Evolutionary conservation across 1,140 invertebrate genomes (phyloP).

Genomic region (Achatina immaculata): DNA sequence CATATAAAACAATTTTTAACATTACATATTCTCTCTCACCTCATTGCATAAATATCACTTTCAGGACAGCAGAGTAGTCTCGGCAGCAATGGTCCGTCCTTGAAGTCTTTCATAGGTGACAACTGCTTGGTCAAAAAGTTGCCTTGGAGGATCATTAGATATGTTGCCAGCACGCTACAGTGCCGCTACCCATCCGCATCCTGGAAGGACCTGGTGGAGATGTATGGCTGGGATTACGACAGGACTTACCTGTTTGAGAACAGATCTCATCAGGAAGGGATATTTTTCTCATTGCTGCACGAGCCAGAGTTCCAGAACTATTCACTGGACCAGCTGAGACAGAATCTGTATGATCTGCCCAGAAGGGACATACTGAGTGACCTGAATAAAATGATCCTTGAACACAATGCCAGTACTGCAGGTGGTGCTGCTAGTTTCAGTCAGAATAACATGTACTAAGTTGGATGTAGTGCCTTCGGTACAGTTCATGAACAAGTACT

Average conservation of each 20-base stretch:
- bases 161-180: not conserved
- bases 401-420: not conserved
- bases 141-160: not conserved
- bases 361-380: constrained; percentile 23
- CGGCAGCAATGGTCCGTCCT: not conserved
- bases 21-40: too few relatives aligned
- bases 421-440: too few relatives aligned
- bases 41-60: too few relatives aligned
- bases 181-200: not conserved
- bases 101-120: not conserved
- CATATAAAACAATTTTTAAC: too few relatives aligned
- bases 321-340: not conserved
- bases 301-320: constrained; percentile 27
- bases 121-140: not conserved
- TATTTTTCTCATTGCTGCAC: constrained; percentile 5
- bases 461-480: too few relatives aligned
- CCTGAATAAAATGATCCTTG: not conserved
- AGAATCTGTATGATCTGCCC: not conserved
- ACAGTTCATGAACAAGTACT: too few relatives aligned
- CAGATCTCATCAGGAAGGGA: not conserved
- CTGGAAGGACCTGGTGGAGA: constrained; percentile 23
- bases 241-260: constrained; percentile 20
- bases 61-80: too few relatives aligned
- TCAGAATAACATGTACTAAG: too few relatives aligned
- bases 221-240: constrained; percentile 29